Evolutionary conservation across 2,113 vertebrate species (phyloP), one percentile per base, ranked within the genome.

Genomic region (Antigone vipio): DNA sequence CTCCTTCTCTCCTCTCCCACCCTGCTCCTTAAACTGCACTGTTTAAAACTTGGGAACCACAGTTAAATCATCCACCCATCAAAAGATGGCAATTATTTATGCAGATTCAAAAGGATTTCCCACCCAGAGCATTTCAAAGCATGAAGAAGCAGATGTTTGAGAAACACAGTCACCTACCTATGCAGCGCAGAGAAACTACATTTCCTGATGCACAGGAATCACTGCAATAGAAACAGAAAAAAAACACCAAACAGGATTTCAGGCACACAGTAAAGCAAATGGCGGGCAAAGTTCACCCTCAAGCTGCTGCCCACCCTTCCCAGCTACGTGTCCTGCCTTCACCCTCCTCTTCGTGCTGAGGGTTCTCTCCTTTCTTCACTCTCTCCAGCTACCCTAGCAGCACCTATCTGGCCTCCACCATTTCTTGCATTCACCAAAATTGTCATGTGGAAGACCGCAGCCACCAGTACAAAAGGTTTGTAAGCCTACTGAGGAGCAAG

Each of bases 171-270:
- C 45, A 89, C 97, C 95, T 80, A 98, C 98, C 52, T 89, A 98
- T 97, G 52, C 98, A 98, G 50, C 95, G 97, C 40, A 98, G 79
- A 22, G 98, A 98, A 56, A 98, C 98, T 92, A 98, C 96, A 0
- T 6, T 64, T 53, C 85, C 80, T 14, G 97, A 98, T 5, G 85
- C 26, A 69, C 98, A 98, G 32, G 11, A 76, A 8, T 95, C 77
- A 16, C 98, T 98, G 60, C 19, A 96, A 82, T 15, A 83, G 19
- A 76, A 66, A 79, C 9, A 24, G 34, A 66, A 12, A 55, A 34
- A 71, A 67, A 47, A 26, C 0, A 26, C 0, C 32, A 60, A 42
- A 50, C 7, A 6, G 16, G 2, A 50, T 55, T 64, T 87, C 20
- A 93, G 45, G 47, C 34, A 79, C 9, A 62, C 56, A 68, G 30